Base-by-base conservation (phyloP, 1,140 invertebrate species). In the Micrasema longulum region DNA sequence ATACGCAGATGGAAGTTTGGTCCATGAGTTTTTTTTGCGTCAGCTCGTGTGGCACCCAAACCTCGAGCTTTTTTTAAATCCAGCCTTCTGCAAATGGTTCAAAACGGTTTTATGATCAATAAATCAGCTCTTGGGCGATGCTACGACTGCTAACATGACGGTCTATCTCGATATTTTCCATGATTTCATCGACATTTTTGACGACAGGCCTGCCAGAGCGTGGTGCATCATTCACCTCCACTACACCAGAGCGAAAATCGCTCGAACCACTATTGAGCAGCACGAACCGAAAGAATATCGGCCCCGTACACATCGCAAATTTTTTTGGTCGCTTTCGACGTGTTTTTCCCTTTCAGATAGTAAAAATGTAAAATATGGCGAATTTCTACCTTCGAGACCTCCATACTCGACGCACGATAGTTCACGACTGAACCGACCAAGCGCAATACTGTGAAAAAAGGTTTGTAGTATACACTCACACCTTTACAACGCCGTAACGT, bases 341-440 rank as follows among this genome's bases (percentile, higher is more conserved):
- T 4, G 53, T 31, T 36, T 36, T 26, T 31, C n/a, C 9, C 22
- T 57, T 18, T 62, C 55, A 62, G 55, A 22, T 18, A 36, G 16
- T 35, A 38, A 38, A 18, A 62, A 62, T 62, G 31, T 38, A 36
- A 18, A 38, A 36, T 16, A 38, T 62, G 26, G 55, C 11, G 55
- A 62, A 36, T 38, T n/a, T n/a, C n/a, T n/a, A n/a, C 36, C 36
- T 38, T 38, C 12, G 36, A 38, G 36, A 38, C 12, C 12, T 38
- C 36, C 36, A 38, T 38, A 38, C 36, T 38, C 36, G 36, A 38
- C 36, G 36, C 36, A 38, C 36, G 36, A 38, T 38, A 38, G 36
- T 38, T 75, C 70, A 26, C 66, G 74, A 22, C 69, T 47, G 5
- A 22, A 55, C 47, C 47, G 47, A 80, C 76, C 47, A 80, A 76